Evolutionary conservation across 2,888 invertebrate species (phyloP).

Genomic region (Scaptomyza cyrtandrae): DNA sequence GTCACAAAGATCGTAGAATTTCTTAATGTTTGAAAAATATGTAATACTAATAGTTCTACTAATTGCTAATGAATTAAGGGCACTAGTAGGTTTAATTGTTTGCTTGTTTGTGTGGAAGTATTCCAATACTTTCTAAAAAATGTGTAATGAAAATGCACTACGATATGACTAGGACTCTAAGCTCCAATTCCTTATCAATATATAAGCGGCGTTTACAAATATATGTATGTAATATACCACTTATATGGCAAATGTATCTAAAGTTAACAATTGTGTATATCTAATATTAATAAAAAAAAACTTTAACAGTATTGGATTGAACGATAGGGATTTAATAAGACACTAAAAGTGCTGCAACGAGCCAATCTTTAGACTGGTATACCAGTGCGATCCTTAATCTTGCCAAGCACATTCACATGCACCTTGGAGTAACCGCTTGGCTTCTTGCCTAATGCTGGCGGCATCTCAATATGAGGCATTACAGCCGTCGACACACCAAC

Average conservation of each 20-base stretch:
- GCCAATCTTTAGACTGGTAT: slow-evolving; percentile 82
- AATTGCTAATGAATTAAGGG: slow-evolving; percentile 18
- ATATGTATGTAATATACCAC: not conserved
- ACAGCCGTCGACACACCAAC: slow-evolving; percentile 43
- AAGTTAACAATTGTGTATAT: slow-evolving; percentile 14
- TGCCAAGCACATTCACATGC: slow-evolving; percentile 84
- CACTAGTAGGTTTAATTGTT: slow-evolving; percentile 12
- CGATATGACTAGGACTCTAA: slow-evolving; percentile 8
- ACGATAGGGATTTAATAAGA: slow-evolving; percentile 3
- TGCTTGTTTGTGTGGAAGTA: not conserved
- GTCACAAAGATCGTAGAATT: not conserved
- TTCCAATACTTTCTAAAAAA: not conserved
- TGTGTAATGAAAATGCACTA: slow-evolving; percentile 3
- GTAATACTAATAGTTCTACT: not conserved
- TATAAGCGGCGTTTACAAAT: slow-evolving; percentile 7
- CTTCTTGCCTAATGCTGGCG: slow-evolving; percentile 63
- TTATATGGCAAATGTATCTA: slow-evolving; percentile 16
- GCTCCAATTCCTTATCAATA: not conserved
- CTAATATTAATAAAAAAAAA: not conserved
- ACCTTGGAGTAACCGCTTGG: slow-evolving; percentile 83
- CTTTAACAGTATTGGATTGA: not conserved
- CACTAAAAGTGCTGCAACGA: slow-evolving; percentile 4
- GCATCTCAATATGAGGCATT: slow-evolving; percentile 38
- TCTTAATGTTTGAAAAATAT: not conserved
- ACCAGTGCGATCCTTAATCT: slow-evolving; percentile 84